Evolutionary conservation across 1,140 invertebrate species (phyloP), one percentile per base, ranked within the genome.

Genomic region (Bombyx mori): DNA sequence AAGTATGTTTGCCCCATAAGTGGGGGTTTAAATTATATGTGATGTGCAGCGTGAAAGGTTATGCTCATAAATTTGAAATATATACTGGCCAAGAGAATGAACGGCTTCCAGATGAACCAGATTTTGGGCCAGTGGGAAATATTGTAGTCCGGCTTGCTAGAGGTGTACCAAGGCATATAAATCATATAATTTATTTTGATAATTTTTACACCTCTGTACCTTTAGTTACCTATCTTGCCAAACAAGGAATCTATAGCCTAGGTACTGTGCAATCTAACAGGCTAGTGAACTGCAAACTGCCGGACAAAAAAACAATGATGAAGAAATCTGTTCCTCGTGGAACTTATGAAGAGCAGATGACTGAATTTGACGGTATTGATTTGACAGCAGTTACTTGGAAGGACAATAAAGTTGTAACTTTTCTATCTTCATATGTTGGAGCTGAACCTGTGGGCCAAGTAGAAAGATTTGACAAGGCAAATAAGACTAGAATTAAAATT

Each of bases 361-460:
- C 70, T 62, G 52, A 52, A 44, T 67, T 65, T 63, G 63, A 69
- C 45, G 75, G 68, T 66, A 57, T 75, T 65, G 72, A 73, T 61
- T 66, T 75, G 57, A 63, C 66, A 55, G 62, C 60, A 51, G 64
- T 69, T 53, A 62, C 61, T 59, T 77, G 73, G 72, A 78, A 75
- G 35, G 74, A 87, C 60, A 89, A 79, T 62, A 88, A 86, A 69
- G 44, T 56, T 58, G 83, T 87, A 51, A 75, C 69, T 60, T 70
- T 86, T 35, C 66, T 74, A 56, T 88, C 79, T 52, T 75, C 70
- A 58, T 81, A 75, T 76, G 71, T 71, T 64, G 78, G 81, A 63
- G 65, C 73, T 8, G 50, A 52, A 46, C 57, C 57, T 46, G 57
- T 52, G 7, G 10, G 10, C 44, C 50, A 46, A 63, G 72, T 85